Evolutionary conservation across 2,113 vertebrate genomes (phyloP).

Genomic region (Alethe diademata): DNA sequence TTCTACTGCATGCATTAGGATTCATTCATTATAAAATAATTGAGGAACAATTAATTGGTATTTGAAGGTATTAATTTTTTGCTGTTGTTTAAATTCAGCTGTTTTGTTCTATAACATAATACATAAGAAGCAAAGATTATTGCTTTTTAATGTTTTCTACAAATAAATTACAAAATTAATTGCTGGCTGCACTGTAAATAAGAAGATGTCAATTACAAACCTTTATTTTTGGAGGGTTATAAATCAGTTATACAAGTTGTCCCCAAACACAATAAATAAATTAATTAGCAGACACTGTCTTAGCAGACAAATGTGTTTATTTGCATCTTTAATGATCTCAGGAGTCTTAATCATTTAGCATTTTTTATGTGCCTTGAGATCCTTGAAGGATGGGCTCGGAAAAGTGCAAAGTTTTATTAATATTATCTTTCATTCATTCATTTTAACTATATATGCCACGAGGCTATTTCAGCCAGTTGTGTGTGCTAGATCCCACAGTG

Average conservation of each 20-base stretch:
- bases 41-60: not conserved
- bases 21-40: not conserved
- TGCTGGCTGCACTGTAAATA: conserved; percentile 26
- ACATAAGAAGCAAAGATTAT: not conserved
- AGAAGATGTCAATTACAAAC: conserved; percentile 3
- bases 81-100: not conserved
- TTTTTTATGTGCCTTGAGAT: conserved; percentile 15
- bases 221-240: conserved; percentile 1
- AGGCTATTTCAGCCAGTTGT: not conserved
- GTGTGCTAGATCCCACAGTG: not conserved
- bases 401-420: conserved; percentile 9
- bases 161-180: conserved; percentile 44
- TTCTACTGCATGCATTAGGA: not conserved
- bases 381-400: not conserved
- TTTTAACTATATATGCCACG: not conserved
- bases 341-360: conserved; percentile 13
- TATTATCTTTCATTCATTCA: not conserved
- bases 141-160: conserved; percentile 8
- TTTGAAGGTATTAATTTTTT: not conserved
- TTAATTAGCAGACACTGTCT: conserved; percentile 33
- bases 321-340: conserved; percentile 41
- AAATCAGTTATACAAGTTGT: conserved; percentile 19
- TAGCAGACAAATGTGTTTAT: conserved; percentile 33
- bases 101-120: not conserved
- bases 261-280: conserved; percentile 21